Evolutionary conservation across 2,113 vertebrate genomes (phyloP).

Genomic region (Daubentonia madagascariensis): DNA sequence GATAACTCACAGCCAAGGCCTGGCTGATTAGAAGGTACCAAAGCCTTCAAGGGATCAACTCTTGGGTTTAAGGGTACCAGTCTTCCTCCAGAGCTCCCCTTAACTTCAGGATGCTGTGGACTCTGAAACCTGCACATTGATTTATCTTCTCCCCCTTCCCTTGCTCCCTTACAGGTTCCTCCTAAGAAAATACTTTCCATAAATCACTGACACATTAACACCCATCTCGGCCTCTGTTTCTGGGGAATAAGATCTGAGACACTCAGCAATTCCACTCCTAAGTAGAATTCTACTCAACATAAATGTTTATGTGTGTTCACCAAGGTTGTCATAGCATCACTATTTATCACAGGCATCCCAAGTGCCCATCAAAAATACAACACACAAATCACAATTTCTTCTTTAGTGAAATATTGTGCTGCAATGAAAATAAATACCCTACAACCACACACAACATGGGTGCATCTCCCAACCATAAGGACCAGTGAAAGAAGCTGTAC

Average conservation of each 20-base stretch:
- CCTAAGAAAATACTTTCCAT: neutral
- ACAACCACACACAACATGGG: fast-evolving
- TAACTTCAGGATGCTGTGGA: neutral
- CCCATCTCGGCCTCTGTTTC: neutral
- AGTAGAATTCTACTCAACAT: neutral
- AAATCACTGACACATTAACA: too few relatives aligned
- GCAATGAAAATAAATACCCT: neutral
- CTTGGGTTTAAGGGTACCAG: too few relatives aligned
- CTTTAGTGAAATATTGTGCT: neutral
- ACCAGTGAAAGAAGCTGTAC: neutral
- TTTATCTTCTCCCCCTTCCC: fast-evolving
- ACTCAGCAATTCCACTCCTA: neutral
- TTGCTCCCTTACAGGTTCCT: neutral
- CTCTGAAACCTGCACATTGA: neutral
- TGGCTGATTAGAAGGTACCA: neutral
- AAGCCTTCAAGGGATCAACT: neutral
- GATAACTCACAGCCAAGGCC: too few relatives aligned
- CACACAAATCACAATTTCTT: neutral
- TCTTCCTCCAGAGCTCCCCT: neutral
- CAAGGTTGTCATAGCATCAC: neutral
- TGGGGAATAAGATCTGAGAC: fast-evolving
- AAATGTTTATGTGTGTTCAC: fast-evolving
- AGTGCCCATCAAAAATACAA: too few relatives aligned
- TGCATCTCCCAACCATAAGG: fast-evolving
- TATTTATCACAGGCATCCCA: fast-evolving